Evolutionary conservation across 2,888 invertebrate species (phyloP).

Genomic region (Drosophila silvestris): DNA sequence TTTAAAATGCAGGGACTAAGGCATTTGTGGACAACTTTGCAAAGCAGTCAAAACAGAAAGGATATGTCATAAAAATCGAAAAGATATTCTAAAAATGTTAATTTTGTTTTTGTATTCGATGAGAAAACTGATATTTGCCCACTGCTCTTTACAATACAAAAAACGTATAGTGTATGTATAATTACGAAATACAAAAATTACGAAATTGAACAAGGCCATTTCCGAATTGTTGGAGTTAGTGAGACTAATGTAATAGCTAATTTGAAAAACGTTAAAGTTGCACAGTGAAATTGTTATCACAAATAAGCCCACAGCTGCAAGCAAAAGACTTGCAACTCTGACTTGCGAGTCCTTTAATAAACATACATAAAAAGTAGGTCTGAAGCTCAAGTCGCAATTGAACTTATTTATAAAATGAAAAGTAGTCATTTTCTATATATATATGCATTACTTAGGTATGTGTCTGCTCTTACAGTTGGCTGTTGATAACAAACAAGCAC

Average conservation of each 20-base stretch:
- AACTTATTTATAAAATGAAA: not conserved
- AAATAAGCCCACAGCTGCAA: not conserved
- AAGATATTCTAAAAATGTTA: not conserved
- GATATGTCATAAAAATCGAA: not conserved
- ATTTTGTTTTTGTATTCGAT: not conserved
- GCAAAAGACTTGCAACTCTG: not conserved
- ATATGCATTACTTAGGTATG: not conserved
- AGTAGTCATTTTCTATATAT: not conserved
- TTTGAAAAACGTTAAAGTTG: not conserved
- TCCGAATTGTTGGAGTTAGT: not conserved
- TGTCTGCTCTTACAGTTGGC: not conserved
- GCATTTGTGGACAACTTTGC: not conserved
- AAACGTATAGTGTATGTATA: too few species aligned
- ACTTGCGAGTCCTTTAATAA: not conserved
- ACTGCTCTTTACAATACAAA: not conserved
- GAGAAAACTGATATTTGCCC: not conserved
- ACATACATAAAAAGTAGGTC: not conserved
- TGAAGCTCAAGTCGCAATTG: not conserved
- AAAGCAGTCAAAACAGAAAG: not conserved
- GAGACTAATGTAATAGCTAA: not conserved
- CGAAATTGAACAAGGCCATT: not conserved
- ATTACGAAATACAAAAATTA: not conserved
- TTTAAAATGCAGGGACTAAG: not conserved
- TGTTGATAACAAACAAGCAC: not conserved
- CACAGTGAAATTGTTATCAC: not conserved